These are phyloP conservation scores for Esox masquinongy DNA, from an alignment of 2,797 vertebrate species.

Conservation along the genomic window DNA sequence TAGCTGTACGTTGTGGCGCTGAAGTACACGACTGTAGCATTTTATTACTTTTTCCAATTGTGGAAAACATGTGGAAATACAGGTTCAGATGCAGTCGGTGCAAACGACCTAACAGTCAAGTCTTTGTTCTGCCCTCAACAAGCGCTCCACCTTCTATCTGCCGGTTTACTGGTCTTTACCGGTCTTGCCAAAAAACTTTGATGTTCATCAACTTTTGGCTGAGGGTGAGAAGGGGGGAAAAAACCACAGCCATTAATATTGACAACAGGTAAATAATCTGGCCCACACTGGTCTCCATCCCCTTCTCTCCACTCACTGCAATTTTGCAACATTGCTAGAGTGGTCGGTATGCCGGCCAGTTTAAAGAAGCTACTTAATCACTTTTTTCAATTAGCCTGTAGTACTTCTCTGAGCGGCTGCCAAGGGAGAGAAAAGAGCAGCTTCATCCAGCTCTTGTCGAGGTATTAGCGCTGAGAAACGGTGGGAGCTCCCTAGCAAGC, in stretches of 20 bases:
- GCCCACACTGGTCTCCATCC: constrained; percentile 7
- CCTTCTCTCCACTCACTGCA: constrained; percentile 17
- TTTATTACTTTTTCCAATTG: background rate
- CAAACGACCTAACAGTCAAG: background rate
- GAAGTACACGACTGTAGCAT: background rate
- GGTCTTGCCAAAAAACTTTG: constrained; percentile 11
- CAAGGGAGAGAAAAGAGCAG: constrained; percentile 36
- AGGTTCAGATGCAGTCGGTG: background rate
- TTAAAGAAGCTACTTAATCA: constrained; percentile 45
- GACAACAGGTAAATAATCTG: constrained; percentile 20
- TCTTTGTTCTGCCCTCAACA: constrained; percentile 15
- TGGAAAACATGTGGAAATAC: background rate
- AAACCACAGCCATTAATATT: constrained; percentile 27
- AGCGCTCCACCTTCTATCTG: background rate
- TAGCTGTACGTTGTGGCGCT: background rate
- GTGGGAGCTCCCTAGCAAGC: background rate
- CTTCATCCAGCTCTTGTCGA: constrained; percentile 33
- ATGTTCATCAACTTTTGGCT: constrained; percentile 27
- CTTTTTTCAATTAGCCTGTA: constrained; percentile 55
- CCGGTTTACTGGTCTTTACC: constrained; percentile 12
- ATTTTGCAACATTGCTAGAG: constrained; percentile 33
- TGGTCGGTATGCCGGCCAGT: constrained; percentile 39
- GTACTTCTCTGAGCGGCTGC: constrained; percentile 52
- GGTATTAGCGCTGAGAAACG: constrained; percentile 38
- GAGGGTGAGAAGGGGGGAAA: background rate